These are phyloP conservation scores for Enteromius treurensis DNA, from an alignment of 2,797 vertebrate genomes.

Conservation along the genomic window DNA sequence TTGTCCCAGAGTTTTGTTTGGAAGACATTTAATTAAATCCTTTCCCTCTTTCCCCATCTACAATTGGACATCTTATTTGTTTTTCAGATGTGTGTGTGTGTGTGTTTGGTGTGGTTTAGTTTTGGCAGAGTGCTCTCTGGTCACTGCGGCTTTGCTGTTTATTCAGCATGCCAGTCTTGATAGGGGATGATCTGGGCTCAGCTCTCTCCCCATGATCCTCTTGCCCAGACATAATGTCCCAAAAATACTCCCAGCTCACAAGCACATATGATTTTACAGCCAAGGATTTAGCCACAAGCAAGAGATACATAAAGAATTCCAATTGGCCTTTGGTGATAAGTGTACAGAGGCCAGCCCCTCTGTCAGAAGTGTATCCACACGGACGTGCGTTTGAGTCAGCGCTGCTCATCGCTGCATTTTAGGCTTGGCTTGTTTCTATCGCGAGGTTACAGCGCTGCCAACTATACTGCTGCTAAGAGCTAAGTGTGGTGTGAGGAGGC, in stretches of 20 bases:
- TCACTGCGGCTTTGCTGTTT: conserved; percentile 56
- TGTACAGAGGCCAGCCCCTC: conserved; percentile 52
- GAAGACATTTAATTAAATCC: neutral
- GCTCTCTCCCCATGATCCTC: conserved; percentile 46
- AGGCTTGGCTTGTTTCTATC: conserved; percentile 47
- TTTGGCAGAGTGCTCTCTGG: conserved; percentile 46
- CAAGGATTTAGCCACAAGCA: conserved; percentile 47
- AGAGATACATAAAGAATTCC: neutral
- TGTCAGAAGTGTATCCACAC: conserved; percentile 14
- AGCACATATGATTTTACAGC: conserved; percentile 52
- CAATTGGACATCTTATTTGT: neutral
- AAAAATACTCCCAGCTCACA: conserved; percentile 60
- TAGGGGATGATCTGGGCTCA: conserved; percentile 66
- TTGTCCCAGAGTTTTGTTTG: neutral
- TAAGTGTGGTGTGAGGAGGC: conserved; percentile 20
- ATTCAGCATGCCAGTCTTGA: conserved; percentile 56
- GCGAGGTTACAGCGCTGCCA: conserved; percentile 18
- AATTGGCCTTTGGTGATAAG: conserved; percentile 11
- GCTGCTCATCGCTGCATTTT: conserved; percentile 47
- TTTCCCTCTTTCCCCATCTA: neutral
- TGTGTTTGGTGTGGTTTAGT: neutral
- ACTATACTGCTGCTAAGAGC: conserved; percentile 18
- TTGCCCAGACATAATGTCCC: conserved; percentile 59
- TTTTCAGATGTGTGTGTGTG: neutral
- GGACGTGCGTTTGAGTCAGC: neutral